Base-by-base conservation (phyloP, 2,113 vertebrate species). In the Mugil cephalus region DNA sequence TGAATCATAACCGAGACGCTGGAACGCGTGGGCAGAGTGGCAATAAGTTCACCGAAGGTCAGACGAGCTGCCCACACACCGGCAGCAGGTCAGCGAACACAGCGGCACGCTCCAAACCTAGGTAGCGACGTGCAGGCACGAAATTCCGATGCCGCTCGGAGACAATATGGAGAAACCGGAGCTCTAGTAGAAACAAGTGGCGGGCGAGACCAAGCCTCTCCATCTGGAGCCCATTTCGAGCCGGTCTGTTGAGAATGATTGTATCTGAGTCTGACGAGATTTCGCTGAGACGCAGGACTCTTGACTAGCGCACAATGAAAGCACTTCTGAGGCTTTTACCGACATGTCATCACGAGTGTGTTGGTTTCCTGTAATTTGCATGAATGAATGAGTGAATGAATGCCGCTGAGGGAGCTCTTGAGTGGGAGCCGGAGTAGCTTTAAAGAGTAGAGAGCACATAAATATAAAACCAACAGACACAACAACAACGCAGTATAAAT, bases 1-100 rank as follows among this genome's bases (percentile, higher is more conserved):
- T 83, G 82, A 88, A 64, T 92, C 85, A 83, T 47, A 76, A 50
- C 50, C 9, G 58, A 65, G 73, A 53, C 56, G 68, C 24, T 39
- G 69, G 10, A 69, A 64, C 72, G 79, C 24, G 69, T 72, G 67
- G 87, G 80, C 72, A 74, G 75, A 53, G 63, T 69, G 69, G 79
- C 54, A 53, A 13, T 7, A 7, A 46, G 78, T 78, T 82, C 69
- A 83, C 47, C 74, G 52, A 75, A 80, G 88, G 77, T 67, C 84
- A 85, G 86, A 86, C 73, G 0, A 48, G 52, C 40, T 46, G 36
- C 77, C 84, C 77, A 80, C 72, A 21, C 52, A 54, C n/a, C 63
- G 14, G 45, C 36, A 38, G 74, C 4, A 8, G 79, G 68, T 46
- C 52, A 42, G 39, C 43, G 60, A 80, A 53, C 83, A 55, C 67